Base-by-base conservation (phyloP, 2,888 invertebrate species). In the Ochlodes sylvanus region DNA sequence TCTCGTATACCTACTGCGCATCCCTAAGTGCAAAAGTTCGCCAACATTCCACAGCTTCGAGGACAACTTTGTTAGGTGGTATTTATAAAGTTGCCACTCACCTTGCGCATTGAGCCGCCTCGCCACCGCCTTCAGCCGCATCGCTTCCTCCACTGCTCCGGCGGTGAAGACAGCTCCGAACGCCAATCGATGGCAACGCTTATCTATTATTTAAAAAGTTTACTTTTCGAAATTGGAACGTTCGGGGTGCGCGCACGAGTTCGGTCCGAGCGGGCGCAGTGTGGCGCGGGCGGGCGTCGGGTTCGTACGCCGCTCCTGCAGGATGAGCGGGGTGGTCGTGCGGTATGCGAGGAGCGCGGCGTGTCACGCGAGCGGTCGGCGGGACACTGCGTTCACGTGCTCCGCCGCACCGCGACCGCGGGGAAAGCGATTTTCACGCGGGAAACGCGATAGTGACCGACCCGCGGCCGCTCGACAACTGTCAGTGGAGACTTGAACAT, bases 61-160 rank as follows among this genome's bases (percentile, higher is more conserved):
- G 64, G 47, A 21, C 41, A 66, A 60, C 54, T 66, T 58, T 54
- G n/a, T 41, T 52, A 27, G 21, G 57, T 10, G 14, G 41, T 52
- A 58, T 21, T 50, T 41, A 58, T 58, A 54, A 50, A 66, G 47
- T 68, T 55, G 32, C 62, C 56, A 84, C 94, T 94, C 88, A 96
- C 96, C 95, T 94, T 95, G 95, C 86, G 95, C 94, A 83, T 95
- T 94, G 76, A 95, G 94, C 87, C 94, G 95, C 89, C 96, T 94
- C 79, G 96, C 96, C 77, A 96, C 95, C 81, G 96, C 95, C 89
- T 96, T 96, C 77, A 95, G 95, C 94, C 96, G 95, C 96, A 96
- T 96, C 90, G 94, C 83, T 81, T 82, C 85, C 84, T 87, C 77
- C 74, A 54, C 58, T 27, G 64, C 56, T 52, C 38, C 58, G 57